These are phyloP conservation scores for Diadegma fenestrale DNA, from an alignment of 2,888 invertebrate species.

Conservation along the genomic window DNA sequence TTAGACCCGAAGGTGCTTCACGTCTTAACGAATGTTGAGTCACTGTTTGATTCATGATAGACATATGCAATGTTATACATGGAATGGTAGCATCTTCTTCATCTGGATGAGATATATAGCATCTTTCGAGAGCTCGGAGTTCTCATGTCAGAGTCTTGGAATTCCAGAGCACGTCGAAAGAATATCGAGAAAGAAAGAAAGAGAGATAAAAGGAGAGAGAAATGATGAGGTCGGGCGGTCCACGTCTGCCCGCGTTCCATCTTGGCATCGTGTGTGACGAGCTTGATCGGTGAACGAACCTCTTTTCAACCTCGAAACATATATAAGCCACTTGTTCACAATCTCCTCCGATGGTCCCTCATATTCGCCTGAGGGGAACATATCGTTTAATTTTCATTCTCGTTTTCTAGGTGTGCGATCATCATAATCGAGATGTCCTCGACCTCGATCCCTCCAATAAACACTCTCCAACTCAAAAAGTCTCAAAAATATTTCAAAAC, in stretches of 20 bases:
- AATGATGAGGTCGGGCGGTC: conserved; percentile 68
- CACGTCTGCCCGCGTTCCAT: conserved; percentile 65
- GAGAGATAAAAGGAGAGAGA: conserved; percentile 49
- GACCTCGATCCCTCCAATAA: conserved; percentile 29
- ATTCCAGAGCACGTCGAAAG: conserved; percentile 65
- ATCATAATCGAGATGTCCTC: conserved; percentile 27
- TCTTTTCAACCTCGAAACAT: conserved; percentile 55
- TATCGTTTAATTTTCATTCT: conserved; percentile 53
- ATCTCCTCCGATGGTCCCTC: conserved; percentile 43
- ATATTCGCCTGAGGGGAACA: conserved; percentile 30
- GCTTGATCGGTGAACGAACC: conserved; percentile 68
- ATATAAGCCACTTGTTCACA: conserved; percentile 54
- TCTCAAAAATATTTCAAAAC: not conserved
- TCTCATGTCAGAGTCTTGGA: conserved; percentile 67
- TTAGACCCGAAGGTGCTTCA: conserved; percentile 3
- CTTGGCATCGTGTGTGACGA: conserved; percentile 54
- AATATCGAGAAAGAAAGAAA: conserved; percentile 36
- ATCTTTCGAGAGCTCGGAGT: conserved; percentile 60
- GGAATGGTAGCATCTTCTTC: conserved; percentile 47
- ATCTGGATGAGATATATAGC: conserved; percentile 53
- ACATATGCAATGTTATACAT: conserved; percentile 28
- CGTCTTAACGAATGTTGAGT: conserved; percentile 24
- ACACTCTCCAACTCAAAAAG: not conserved
- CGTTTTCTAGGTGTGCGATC: conserved; percentile 5
- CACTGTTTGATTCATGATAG: conserved; percentile 43